phyloP scores from a whole-genome alignment of 2,113 vertebrate genomes.

The Chaetodon trifascialis region DNA sequence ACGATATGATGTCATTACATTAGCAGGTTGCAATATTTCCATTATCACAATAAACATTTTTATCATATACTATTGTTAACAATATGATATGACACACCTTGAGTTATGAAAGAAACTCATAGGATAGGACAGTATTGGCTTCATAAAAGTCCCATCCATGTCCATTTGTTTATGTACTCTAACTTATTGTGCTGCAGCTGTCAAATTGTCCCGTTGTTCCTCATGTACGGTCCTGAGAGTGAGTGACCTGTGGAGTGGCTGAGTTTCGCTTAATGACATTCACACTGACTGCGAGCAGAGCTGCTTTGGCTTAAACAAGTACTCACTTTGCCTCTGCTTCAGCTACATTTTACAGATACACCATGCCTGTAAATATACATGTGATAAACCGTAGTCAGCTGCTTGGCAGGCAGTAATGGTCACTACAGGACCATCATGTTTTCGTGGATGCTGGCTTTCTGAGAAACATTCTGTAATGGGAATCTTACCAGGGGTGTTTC shows the following conservation, averaged over 20 bases:
- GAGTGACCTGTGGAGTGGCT: constrained; percentile 8
- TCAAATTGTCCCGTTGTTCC: neutral
- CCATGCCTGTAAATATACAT: constrained; percentile 31
- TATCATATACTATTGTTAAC: too few species aligned
- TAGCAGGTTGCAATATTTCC: too few species aligned
- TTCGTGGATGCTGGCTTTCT: constrained; percentile 64
- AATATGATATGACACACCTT: too few species aligned
- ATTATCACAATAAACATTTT: too few species aligned
- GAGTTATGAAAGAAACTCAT: neutral
- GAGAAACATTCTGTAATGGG: constrained; percentile 63
- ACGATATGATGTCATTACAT: too few species aligned
- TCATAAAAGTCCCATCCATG: neutral
- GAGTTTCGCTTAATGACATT: constrained; percentile 26
- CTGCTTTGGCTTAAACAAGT: constrained; percentile 5
- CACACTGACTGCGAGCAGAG: constrained; percentile 16
- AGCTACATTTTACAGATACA: constrained; percentile 29
- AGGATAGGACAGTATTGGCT: neutral
- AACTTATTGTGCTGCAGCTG: constrained; percentile 1
- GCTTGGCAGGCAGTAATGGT: constrained; percentile 64
- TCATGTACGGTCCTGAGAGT: constrained; percentile 1
- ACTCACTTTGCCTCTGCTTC: constrained; percentile 21
- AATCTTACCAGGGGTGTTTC: constrained; percentile 65
- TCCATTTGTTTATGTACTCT: constrained; percentile 13
- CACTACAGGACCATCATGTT: constrained; percentile 61
- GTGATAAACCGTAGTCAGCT: constrained; percentile 54